Evolutionary conservation across 2,888 invertebrate genomes (phyloP), one percentile per base, ranked within the genome.

Genomic region (Latheticus oryzae): DNA sequence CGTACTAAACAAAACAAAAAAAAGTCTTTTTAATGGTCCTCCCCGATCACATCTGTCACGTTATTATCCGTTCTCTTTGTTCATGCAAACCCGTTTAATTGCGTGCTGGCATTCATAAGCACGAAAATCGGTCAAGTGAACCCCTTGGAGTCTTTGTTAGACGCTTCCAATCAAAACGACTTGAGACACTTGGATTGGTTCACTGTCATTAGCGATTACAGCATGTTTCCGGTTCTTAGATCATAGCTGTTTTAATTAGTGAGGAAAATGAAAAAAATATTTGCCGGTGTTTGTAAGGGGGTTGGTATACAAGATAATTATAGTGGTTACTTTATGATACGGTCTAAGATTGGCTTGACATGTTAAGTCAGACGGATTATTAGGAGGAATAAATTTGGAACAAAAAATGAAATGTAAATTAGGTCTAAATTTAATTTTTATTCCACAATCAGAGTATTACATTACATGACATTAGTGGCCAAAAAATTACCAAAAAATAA

Each of bases 31-130:
- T 65, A 68, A 69, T 67, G 63, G 63, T 66, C 65, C 62, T 64
- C 65, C 58, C 58, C 62, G 61, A 66, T 69, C 69, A 8, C 72
- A 71, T 70, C 70, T 71, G 71, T 72, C 70, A 67, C 66, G 62
- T 64, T 65, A 63, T 64, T 60, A 55, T 56, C 60, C 57, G 51
- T 59, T 56, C 64, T 60, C 66, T 65, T 63, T 61, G 59, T 63
- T 45, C 58, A 21, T 43, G 37, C 55, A 40, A 55, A 57, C 60
- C 19, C 50, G 42, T 58, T 58, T 64, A 64, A 64, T 64, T 64
- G 60, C 55, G 23, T 26, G 37, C 60, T 45, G 60, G 55, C 56
- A 60, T 64, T 61, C 61, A 60, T 55, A 55, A 56, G 60, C 64
- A 60, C 60, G 60, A 51, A 59, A 58, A 52, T 59, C 61, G 63